Evolutionary conservation across 2,888 invertebrate species (phyloP), one percentile per base, ranked within the genome.

Genomic region (Philhelius pedissequus): DNA sequence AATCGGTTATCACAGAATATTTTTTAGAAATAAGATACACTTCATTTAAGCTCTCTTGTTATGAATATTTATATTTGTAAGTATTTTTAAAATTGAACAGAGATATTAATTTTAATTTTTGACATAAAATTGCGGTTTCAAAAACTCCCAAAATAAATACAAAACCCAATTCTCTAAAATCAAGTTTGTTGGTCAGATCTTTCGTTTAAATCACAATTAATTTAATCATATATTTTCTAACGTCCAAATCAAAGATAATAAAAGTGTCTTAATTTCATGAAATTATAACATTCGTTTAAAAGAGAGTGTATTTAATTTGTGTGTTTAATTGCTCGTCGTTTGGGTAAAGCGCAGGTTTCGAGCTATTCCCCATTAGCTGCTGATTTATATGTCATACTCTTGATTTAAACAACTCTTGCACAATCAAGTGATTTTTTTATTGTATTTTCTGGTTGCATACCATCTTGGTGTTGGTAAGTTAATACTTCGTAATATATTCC

Each of bases 361-460:
- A 22, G 15, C 38, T 38, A 22, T 58, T 40, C 15, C 40, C 60
- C 56, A 60, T 82, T 77, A 68, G 64, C 64, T 70, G 83, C 70
- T 75, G 83, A 79, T 83, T 75, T 75, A 79, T 79, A 74, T 83
- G 79, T 75, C 82, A 68, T 68, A 78, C 9, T 66, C 50, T 40
- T 75, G 69, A 60, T 71, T 25, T 70, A 70, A 25, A 69, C 66
- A 60, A 54, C 50, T 83, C 50, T 83, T 83, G 64, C 79, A 79
- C 64, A 83, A 83, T 69, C 48, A 9, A 27, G 32, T 25, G 45
- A 9, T 48, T 62, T 27, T 60, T 20, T 9, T 20, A 35, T 35
- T 22, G 20, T 56, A 3, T 56, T 20, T 32, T 32, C 4, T 30
- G 0, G 1, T 35, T 11, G 11, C 9, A 20, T 22, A 9, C 13